phyloP scores from a whole-genome alignment of 2,888 invertebrate genomes.

The Amiota minor region DNA sequence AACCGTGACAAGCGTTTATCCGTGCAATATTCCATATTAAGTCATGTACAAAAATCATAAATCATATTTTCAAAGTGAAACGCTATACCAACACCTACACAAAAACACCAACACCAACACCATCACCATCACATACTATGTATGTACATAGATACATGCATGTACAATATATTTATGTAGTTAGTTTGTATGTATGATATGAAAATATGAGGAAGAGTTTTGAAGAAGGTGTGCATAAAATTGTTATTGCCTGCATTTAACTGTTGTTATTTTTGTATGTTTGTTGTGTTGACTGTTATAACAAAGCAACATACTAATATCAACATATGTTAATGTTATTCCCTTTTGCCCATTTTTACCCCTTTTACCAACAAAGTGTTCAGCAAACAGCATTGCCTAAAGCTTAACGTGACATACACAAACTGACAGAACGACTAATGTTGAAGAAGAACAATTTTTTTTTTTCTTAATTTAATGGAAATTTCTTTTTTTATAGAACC shows the following conservation, averaged over 20 bases:
- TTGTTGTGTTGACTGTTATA: not conserved
- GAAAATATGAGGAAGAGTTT: not conserved
- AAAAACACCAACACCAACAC: not conserved
- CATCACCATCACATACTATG: no score
- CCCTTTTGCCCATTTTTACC: not conserved
- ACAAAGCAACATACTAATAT: not conserved
- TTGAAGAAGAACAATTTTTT: not conserved
- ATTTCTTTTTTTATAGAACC: conserved; percentile 47
- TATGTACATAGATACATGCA: no score
- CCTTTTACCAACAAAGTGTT: not conserved
- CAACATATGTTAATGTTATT: no score
- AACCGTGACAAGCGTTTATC: conserved; percentile 35
- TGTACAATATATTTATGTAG: not conserved
- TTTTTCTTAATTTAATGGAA: conserved; percentile 45
- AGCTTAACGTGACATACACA: conserved; percentile 31
- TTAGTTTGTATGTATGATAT: not conserved
- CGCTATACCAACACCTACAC: not conserved
- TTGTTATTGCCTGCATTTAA: not conserved
- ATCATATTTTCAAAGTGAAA: conserved; percentile 34
- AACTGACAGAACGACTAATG: not conserved
- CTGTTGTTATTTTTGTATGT: not conserved
- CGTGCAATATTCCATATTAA: conserved; percentile 33
- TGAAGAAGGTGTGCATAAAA: not conserved
- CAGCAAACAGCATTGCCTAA: conserved; percentile 9
- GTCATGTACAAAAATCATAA: conserved; percentile 44